phyloP scores from a whole-genome alignment of 2,113 vertebrate genomes.

The Heliornis fulica region DNA sequence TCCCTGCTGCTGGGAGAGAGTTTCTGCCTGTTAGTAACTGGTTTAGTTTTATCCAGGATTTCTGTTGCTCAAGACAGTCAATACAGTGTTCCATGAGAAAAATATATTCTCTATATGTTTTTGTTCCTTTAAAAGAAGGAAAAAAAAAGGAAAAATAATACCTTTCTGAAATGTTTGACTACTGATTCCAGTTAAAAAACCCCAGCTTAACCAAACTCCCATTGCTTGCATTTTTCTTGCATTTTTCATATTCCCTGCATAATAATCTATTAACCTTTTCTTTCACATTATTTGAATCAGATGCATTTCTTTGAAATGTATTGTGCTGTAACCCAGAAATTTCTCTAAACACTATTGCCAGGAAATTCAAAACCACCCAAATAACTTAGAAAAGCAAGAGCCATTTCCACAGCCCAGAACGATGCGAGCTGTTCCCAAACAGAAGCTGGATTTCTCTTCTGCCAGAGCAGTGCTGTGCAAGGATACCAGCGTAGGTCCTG shows the following conservation, averaged over 20 bases:
- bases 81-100: not conserved
- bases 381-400: not conserved
- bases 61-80: not conserved
- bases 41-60: not conserved
- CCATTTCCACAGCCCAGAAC: not conserved
- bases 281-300: not conserved
- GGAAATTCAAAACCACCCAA: not conserved
- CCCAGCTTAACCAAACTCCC: not conserved
- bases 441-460: not conserved
- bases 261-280: not conserved
- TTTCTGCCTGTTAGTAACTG: not conserved
- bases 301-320: not conserved
- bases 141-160: not conserved
- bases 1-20: not conserved
- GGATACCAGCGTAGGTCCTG: not conserved
- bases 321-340: not conserved
- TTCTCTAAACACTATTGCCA: not conserved
- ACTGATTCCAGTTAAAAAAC: not conserved
- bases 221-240: not conserved
- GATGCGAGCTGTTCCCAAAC: not conserved
- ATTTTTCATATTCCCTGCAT: not conserved
- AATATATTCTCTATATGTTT: accelerated
- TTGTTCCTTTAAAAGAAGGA: not conserved
- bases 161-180: not conserved
- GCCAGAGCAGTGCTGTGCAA: not conserved